These are phyloP conservation scores for Drosophila biarmipes DNA, from an alignment of 1,140 invertebrate genomes.

Conservation along the genomic window DNA sequence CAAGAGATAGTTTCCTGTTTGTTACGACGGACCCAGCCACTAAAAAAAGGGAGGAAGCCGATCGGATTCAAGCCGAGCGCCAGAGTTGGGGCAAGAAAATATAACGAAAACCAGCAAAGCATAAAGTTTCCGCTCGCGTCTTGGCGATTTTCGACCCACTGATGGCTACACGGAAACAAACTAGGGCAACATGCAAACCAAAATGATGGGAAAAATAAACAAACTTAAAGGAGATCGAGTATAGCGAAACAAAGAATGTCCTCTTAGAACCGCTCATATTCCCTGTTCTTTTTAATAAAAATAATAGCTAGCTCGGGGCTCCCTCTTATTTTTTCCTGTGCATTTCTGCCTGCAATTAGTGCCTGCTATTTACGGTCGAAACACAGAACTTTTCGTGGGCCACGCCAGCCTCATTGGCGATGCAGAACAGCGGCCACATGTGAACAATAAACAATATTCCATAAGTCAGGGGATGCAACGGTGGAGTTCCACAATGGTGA, in stretches of 20 bases:
- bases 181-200: constrained; percentile 3
- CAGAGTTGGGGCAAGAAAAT: constrained; percentile 33
- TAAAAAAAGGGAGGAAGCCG: constrained; percentile 61
- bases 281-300: too few relatives aligned
- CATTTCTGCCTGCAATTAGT: constrained; percentile 37
- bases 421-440: constrained; percentile 42
- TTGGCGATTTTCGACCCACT: constrained; percentile 8
- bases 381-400: constrained; percentile 24
- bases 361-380: constrained; percentile 16
- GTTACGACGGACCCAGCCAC: constrained; percentile 58
- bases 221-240: too few relatives aligned
- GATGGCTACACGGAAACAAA: constrained; percentile 19
- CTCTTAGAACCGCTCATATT: too few relatives aligned
- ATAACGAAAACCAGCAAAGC: constrained; percentile 58
- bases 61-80: constrained; percentile 28
- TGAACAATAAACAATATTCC: constrained; percentile 56
- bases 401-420: constrained; percentile 37
- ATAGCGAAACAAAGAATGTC: too few relatives aligned
- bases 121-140: constrained; percentile 68
- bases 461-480: constrained; percentile 41
- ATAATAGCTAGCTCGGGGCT: too few relatives aligned
- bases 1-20: constrained; percentile 73
- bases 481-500: constrained; percentile 8
- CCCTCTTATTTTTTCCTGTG: background rate
- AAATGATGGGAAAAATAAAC: too few relatives aligned